These are phyloP conservation scores for Morone saxatilis DNA, from an alignment of 2,113 vertebrate genomes.

Conservation along the genomic window DNA sequence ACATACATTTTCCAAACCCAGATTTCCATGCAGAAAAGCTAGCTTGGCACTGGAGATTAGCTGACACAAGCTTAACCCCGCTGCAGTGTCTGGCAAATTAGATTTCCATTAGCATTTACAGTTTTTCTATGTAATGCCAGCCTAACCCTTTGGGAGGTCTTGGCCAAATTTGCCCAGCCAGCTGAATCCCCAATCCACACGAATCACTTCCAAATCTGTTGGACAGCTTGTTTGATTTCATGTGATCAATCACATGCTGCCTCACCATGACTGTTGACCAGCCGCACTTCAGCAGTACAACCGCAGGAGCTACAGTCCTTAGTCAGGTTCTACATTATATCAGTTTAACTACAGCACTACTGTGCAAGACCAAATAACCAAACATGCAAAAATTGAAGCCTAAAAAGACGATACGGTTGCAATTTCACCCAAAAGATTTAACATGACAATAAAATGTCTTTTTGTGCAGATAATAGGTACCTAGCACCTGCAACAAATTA, in stretches of 20 bases:
- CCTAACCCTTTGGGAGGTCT: neutral
- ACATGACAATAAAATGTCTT: neutral
- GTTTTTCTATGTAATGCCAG: neutral
- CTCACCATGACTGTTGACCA: neutral
- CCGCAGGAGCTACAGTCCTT: neutral
- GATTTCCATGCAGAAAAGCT: neutral
- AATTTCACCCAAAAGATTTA: neutral
- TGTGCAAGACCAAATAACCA: neutral
- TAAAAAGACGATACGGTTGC: neutral
- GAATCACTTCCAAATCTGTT: constrained; percentile 22
- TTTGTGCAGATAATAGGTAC: neutral
- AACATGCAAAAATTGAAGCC: neutral
- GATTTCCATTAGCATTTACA: neutral
- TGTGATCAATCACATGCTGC: constrained; percentile 18
- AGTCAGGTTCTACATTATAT: neutral
- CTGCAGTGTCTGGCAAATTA: neutral
- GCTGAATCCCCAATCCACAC: constrained; percentile 1
- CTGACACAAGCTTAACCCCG: neutral
- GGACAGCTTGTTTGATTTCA: constrained; percentile 29
- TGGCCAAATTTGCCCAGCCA: constrained; percentile 5
- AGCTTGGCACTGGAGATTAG: neutral
- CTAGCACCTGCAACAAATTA: neutral
- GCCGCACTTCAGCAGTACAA: neutral
- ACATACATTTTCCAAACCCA: too few relatives aligned
- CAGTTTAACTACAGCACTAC: neutral